Evolutionary conservation across 2,888 invertebrate species (phyloP).

Genomic region (Pseudococcus viburni): DNA sequence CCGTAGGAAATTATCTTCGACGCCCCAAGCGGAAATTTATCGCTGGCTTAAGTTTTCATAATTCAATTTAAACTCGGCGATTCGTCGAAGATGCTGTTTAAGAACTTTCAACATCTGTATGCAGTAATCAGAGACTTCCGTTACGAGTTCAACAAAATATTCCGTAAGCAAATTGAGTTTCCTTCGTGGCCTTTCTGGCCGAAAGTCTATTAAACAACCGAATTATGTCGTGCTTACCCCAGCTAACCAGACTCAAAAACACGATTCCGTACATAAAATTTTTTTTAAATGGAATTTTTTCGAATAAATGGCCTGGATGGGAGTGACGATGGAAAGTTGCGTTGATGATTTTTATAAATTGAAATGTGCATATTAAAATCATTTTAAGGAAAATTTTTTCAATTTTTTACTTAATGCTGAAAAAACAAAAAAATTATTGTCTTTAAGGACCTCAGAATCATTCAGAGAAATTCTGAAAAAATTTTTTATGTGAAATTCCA

Average conservation of each 20-base stretch:
- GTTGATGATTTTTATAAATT: too few relatives aligned
- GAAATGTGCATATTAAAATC: too few relatives aligned
- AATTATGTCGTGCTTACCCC: not conserved
- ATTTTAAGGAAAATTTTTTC: too few relatives aligned
- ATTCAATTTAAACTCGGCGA: constrained; percentile 2
- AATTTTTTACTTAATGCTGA: too few relatives aligned
- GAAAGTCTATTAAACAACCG: not conserved
- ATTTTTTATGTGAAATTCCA: too few relatives aligned
- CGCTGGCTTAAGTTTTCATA: not conserved
- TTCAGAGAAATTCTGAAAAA: too few relatives aligned
- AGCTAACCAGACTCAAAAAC: not conserved
- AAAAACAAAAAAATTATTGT: too few relatives aligned
- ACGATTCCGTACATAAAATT: too few relatives aligned
- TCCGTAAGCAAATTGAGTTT: not conserved
- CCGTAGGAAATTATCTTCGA: not conserved
- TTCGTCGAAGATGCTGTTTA: not conserved
- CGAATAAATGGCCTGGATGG: too few relatives aligned
- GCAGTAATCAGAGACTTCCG: constrained; percentile 1
- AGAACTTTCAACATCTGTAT: not conserved
- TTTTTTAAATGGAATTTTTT: not conserved
- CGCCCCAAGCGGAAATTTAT: not conserved
- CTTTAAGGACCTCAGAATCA: too few relatives aligned
- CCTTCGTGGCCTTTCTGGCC: not conserved
- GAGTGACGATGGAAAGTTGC: too few relatives aligned
- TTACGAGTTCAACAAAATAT: not conserved